A percentile compares a stretch with the other conserved stretches of the same genome.
Evolutionary conservation across 2,888 invertebrate species (phyloP).

Genomic region (Oscheius sp.): DNA sequence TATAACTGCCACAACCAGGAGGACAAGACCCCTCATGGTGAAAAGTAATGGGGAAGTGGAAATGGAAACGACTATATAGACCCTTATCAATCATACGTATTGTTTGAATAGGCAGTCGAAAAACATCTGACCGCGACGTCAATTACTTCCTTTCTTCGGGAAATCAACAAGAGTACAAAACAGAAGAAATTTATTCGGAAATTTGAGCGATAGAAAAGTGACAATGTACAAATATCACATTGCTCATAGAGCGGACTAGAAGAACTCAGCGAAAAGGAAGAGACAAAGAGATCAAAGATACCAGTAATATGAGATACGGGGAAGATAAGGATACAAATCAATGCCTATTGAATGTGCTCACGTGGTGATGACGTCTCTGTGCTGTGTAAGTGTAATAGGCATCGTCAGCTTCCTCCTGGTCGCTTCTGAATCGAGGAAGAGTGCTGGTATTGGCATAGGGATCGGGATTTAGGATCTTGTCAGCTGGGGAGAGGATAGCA

Average conservation of each 20-base stretch:
- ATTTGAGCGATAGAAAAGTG: too few relatives aligned
- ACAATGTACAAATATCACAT: too few relatives aligned
- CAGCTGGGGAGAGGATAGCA: constrained; percentile 57
- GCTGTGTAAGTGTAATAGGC: constrained; percentile 68
- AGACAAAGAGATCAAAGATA: constrained; percentile 25
- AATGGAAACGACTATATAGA: too few relatives aligned
- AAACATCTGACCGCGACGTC: too few relatives aligned
- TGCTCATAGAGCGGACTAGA: constrained; percentile 12
- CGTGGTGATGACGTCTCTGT: constrained; percentile 41
- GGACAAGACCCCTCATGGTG: too few relatives aligned
- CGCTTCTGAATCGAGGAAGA: constrained; percentile 51
- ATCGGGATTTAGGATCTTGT: constrained; percentile 57
- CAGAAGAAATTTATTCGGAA: too few relatives aligned
- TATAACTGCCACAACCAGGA: too few relatives aligned
- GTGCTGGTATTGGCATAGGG: constrained; percentile 46
- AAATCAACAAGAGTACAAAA: too few relatives aligned
- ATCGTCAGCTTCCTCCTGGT: constrained; percentile 66
- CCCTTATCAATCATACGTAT: too few relatives aligned
- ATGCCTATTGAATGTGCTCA: constrained; percentile 33
- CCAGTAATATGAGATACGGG: constrained; percentile 9
- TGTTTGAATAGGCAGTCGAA: too few relatives aligned
- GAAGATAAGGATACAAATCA: neutral
- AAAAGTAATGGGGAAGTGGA: too few relatives aligned
- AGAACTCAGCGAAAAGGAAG: constrained; percentile 12
- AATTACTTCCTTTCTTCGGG: too few relatives aligned